Evolutionary conservation across 2,797 vertebrate genomes (phyloP), one percentile per base, ranked within the genome.

Genomic region (Echiichthys vipera): DNA sequence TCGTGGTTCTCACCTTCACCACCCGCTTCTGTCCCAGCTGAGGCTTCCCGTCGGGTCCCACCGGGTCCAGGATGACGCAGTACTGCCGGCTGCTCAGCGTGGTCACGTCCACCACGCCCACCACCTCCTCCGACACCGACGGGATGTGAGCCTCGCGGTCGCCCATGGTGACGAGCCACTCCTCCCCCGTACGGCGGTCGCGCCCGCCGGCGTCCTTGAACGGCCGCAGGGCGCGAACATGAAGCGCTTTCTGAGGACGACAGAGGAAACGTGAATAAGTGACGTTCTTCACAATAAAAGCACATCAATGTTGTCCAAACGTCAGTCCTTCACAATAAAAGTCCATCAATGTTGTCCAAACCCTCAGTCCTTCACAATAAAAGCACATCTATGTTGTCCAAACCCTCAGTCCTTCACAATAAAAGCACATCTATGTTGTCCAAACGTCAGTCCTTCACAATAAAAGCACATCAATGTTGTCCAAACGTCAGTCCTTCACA

Each of bases 11-110:
- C 71, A 97, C 97, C 96, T 98, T 97, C 78, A 97, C 89, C 17
- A 98, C 96, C 18, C 87, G 93, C 87, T 97, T 96, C 84, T 97
- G 94, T 12, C 97, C 97, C 34, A 98, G 94, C 84, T 97, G 96
- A 6, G 95, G 96, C 56, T 97, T 97, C 56, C 96, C 96, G 0
- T 96, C 94, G 0, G 43, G 7, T 0, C 95, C 97, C 0, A 97
- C 91, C 0, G 97, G 97, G 88, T 98, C 95, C 12, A 97, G 89
- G 45, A 97, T 77, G 11, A 97, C 96, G 1, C 96, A 96, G 92
- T 97, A 98, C 89, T 97, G 95, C 3, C 90, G 86, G 77, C 94
- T 94, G 78, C 87, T 96, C 80, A 98, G 87, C 0, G 96, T 97
- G 49, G 96, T 97, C 77, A 98, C 95, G 0, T 94, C 30, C 22